These are phyloP conservation scores for Xiphias gladius DNA, from an alignment of 2,113 vertebrate species.

Conservation along the genomic window DNA sequence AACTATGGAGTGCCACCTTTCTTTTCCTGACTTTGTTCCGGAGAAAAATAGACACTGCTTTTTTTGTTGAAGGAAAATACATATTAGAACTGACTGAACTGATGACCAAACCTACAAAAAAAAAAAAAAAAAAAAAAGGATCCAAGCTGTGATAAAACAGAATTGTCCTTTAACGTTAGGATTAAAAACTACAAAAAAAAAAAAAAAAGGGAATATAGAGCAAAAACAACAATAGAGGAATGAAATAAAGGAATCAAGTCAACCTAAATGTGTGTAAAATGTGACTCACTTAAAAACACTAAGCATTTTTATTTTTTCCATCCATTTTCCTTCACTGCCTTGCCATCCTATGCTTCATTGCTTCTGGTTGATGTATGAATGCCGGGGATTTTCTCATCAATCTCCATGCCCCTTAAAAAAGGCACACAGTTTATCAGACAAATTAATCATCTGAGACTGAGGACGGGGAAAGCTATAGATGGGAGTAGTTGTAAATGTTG, in stretches of 20 bases:
- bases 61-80: no score
- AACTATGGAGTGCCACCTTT: no score
- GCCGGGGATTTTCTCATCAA: background rate
- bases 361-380: background rate
- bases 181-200: background rate
- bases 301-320: no score
- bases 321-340: background rate
- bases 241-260: background rate
- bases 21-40: no score
- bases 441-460: background rate
- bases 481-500: no score
- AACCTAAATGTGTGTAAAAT: background rate
- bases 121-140: no score
- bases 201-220: background rate
- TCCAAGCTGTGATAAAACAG: no score
- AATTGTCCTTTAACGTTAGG: background rate
- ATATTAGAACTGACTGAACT: no score
- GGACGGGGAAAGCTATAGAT: background rate
- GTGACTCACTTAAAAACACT: background rate
- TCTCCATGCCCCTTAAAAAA: no score
- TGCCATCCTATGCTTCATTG: background rate
- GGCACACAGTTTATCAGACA: background rate
- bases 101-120: no score
- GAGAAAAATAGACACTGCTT: no score
- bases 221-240: background rate